phyloP scores from a whole-genome alignment of 2,113 vertebrate genomes.

The Cephalopterus ornatus region DNA sequence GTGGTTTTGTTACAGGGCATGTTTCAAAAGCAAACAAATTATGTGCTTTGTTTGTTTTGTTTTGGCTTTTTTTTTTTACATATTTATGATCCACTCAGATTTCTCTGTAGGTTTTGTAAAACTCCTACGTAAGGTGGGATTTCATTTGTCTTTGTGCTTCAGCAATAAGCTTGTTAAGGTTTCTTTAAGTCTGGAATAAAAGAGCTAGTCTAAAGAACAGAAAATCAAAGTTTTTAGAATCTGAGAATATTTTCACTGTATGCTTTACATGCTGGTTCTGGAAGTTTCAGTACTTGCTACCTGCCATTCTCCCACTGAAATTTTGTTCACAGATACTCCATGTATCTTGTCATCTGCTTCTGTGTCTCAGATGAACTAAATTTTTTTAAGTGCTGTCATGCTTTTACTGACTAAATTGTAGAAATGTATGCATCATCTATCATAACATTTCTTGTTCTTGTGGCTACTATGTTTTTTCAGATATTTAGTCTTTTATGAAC shows the following conservation, averaged over 20 bases:
- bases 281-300: neutral
- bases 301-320: neutral
- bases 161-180: neutral
- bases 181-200: neutral
- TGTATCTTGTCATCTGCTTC: neutral
- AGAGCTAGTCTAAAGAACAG: neutral
- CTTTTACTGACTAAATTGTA: neutral
- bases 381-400: neutral
- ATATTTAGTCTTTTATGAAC: neutral
- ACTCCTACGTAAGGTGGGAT: neutral
- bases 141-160: neutral
- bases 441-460: neutral
- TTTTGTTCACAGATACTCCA: neutral
- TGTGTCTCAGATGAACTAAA: neutral
- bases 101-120: neutral
- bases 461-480: neutral
- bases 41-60: too few species aligned
- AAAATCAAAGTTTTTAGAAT: neutral
- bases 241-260: neutral
- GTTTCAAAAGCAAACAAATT: neutral
- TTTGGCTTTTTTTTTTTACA: neutral
- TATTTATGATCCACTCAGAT: neutral
- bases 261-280: neutral
- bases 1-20: neutral
- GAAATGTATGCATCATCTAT: neutral